A percentile compares a stretch with the other conserved stretches of the same genome.
phyloP scores from a whole-genome alignment of 2,888 invertebrate species.

The Sthenelais limicola region DNA sequence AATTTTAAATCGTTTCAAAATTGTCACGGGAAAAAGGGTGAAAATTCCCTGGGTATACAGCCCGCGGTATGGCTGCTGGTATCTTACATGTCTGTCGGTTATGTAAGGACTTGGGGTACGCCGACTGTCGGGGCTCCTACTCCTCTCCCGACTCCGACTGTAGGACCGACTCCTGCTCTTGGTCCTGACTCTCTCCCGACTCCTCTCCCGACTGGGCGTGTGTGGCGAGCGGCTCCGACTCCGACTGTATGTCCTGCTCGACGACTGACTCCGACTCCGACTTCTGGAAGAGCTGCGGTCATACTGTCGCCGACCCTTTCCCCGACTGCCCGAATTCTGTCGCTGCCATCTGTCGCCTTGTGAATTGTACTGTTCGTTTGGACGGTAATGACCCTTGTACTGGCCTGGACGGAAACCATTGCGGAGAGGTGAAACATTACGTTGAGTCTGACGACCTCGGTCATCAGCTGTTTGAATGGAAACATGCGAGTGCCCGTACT shows the following conservation, averaged over 20 bases:
- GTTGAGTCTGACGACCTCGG: constrained; percentile 25
- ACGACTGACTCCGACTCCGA: constrained; percentile 27
- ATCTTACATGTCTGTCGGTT: constrained; percentile 15
- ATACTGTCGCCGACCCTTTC: constrained; percentile 32
- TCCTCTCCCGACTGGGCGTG: constrained; percentile 20
- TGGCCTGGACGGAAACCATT: constrained; percentile 43
- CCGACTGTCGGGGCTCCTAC: constrained; percentile 4
- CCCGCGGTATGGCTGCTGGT: too few relatives aligned
- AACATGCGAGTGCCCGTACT: constrained; percentile 26
- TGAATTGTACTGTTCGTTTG: constrained; percentile 12
- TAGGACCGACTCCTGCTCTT: constrained; percentile 40
- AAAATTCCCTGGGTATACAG: too few relatives aligned
- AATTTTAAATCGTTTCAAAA: too few relatives aligned
- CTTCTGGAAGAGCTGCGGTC: constrained; percentile 45
- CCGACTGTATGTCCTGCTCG: constrained; percentile 43
- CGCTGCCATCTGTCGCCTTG: constrained; percentile 23
- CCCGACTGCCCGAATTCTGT: neutral
- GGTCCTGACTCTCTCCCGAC: constrained; percentile 44
- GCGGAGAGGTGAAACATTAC: constrained; percentile 37
- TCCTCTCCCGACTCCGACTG: neutral
- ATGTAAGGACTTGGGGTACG: constrained; percentile 7
- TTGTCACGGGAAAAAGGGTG: too few relatives aligned
- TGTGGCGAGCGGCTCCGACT: constrained; percentile 37
- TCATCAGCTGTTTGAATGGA: constrained; percentile 31
- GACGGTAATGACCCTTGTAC: constrained; percentile 26